phyloP scores from a whole-genome alignment of 2,113 vertebrate genomes.

The Myodes glareolus region DNA sequence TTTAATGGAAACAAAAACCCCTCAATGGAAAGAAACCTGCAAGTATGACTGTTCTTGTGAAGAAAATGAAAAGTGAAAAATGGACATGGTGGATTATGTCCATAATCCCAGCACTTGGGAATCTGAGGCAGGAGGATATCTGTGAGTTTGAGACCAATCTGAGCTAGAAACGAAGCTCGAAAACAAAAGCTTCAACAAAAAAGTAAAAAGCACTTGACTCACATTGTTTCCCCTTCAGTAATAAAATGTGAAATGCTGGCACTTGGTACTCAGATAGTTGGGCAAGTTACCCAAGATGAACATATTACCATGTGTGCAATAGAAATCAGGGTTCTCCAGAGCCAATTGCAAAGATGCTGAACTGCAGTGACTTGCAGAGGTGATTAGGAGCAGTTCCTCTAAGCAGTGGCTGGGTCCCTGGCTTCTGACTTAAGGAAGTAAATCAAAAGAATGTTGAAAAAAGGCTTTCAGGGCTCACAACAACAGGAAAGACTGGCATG shows the following conservation, averaged over 20 bases:
- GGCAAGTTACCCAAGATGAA: background rate
- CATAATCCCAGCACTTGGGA: background rate
- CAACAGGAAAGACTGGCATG: background rate
- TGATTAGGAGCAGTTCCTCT: background rate
- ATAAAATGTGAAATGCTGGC: background rate
- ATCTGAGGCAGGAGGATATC: background rate
- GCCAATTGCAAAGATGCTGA: background rate
- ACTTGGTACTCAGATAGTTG: background rate
- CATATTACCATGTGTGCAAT: background rate
- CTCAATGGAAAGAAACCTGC: background rate
- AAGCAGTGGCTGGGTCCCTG: background rate
- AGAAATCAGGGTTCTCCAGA: background rate
- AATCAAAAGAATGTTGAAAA: background rate
- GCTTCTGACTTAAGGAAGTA: background rate
- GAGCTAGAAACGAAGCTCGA: background rate
- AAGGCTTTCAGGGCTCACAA: background rate
- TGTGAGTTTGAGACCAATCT: background rate
- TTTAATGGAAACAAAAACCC: constrained; percentile 38
- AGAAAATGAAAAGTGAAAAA: constrained; percentile 1
- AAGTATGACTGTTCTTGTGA: constrained; percentile 1
- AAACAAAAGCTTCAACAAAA: background rate
- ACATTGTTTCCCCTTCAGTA: background rate
- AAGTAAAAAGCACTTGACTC: background rate
- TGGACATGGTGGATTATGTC: background rate
- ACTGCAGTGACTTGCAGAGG: background rate